Evolutionary conservation across 2,888 invertebrate species (phyloP), one percentile per base, ranked within the genome.

Genomic region (Meghimatium bilineatum): DNA sequence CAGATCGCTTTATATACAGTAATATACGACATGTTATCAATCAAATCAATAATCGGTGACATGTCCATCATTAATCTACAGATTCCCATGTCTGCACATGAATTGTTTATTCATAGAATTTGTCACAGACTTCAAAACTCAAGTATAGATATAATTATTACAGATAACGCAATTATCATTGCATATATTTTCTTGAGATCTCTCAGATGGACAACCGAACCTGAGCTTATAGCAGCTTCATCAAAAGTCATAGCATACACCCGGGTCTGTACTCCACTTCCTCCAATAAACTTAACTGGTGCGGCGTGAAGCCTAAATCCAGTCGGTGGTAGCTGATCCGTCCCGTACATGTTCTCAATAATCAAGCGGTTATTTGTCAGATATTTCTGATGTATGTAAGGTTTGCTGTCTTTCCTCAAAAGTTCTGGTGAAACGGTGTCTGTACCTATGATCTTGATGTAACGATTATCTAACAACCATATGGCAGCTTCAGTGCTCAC

Each of bases 191-290:
- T 60, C 60, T 5, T 8, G 23, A 5, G 6, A 20, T 20, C n/a
- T 2, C 6, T 20, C 44, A 12, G 44, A 44, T 44, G 44, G 44
- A 44, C 44, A 8, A 44, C 44, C 44, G 12, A 44, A 12, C n/a
- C 2, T 5, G 44, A 44, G 44, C 12, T 44, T 12, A 44, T 44
- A 44, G 6, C 44, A 44, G 44, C 44, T n/a, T 32, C 29, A 32
- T 69, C 69, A 34, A 14, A 69, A 2, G 69, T 79, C 66, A 80
- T 72, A 1, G 80, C 80, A 36, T 56, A 80, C 2, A 72, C 72
- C 2, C 80, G 32, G 36, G 60, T 38, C 38, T 71, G 80, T n/a
- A 56, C 72, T 1, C 80, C 80, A 26, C 60, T 60, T 8, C 34
- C 71, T 23, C 80, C 71, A 5, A 72, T 72, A 34, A 29, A 80